phyloP scores from a whole-genome alignment of 2,113 vertebrate species.

The Callorhinus ursinus region DNA sequence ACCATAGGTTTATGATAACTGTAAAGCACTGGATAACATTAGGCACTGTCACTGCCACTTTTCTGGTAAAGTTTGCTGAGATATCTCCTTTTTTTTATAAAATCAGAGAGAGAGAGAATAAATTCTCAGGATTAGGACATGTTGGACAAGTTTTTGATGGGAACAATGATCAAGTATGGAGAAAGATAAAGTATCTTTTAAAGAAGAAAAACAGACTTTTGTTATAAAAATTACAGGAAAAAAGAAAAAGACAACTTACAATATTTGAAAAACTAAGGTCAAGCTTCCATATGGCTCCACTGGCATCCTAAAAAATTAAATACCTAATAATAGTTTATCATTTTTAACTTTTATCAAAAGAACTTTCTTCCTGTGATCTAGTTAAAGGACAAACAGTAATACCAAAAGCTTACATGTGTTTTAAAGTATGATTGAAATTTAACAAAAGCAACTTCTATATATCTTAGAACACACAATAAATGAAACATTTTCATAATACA shows the following conservation, averaged over 20 bases:
- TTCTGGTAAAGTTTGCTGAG: neutral
- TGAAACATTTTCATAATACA: neutral
- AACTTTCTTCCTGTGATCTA: conserved; percentile 30
- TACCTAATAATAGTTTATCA: neutral
- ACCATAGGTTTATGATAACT: neutral
- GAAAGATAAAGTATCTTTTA: conserved; percentile 24
- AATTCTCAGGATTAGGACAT: neutral
- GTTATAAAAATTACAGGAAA: neutral
- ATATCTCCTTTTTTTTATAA: neutral
- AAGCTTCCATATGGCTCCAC: conserved; percentile 95
- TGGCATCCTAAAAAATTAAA: conserved; percentile 89
- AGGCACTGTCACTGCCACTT: neutral
- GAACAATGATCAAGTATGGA: neutral
- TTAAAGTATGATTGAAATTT: neutral
- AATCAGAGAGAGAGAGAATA: neutral
- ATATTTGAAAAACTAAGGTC: conserved; percentile 95
- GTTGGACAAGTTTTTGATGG: neutral
- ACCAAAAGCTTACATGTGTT: conserved; percentile 9
- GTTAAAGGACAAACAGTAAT: neutral
- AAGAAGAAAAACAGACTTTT: neutral
- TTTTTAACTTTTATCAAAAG: conserved; percentile 19
- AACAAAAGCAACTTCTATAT: neutral
- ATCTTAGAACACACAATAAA: conserved; percentile 37
- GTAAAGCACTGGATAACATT: neutral
- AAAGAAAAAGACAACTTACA: conserved; percentile 84